Evolutionary conservation across 2,797 vertebrate species (phyloP), one percentile per base, ranked within the genome.

Genomic region (Nyctibius grandis): DNA sequence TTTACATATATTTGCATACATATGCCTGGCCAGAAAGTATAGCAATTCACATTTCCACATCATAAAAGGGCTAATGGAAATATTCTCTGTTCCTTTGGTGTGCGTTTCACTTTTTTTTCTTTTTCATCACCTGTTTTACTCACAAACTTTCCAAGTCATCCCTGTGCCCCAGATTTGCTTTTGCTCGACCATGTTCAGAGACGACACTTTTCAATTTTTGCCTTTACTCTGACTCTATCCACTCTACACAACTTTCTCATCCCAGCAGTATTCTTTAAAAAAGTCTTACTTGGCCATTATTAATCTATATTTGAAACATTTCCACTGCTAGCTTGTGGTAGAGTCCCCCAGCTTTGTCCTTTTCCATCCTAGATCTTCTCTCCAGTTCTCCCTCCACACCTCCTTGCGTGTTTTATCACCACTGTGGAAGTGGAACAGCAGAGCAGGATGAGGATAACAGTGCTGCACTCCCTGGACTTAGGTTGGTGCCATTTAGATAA

Each of bases 1-100:
- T 97, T 97, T 97, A 76, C 96, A 97, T 95, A 90, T 11, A 95
- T 97, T 96, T 96, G 88, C 95, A 97, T 96, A 83, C 13, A 96
- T 85, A 77, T 92, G 34, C 69, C 33, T 82, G 80, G 48, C n/a
- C 93, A 96, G 83, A 89, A 97, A 91, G 91, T 91, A 67, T 33
- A 95, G 84, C 84, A 83, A 54, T 97, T 96, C 87, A 8, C 5
- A 96, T 91, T 97, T 95, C 89, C 83, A 94, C 87, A 91, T 95
- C 95, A 84, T 89, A 93, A 92, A 88, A 92, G 73, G 78, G 22
- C 47, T 91, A 95, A 92, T 95, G 89, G 73, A 87, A 80, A 15
- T 63, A 31, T 64, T 69, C 57, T 75, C 72, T 59, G 11, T 72
- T 91, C 60, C 31, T 95, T 79, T 85, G 44, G 80, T 80, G n/a